Percentiles rank a stretch among this genome's conserved stretches.
phyloP scores from a whole-genome alignment of 2,113 vertebrate genomes.

The Malurus cyaneus region DNA sequence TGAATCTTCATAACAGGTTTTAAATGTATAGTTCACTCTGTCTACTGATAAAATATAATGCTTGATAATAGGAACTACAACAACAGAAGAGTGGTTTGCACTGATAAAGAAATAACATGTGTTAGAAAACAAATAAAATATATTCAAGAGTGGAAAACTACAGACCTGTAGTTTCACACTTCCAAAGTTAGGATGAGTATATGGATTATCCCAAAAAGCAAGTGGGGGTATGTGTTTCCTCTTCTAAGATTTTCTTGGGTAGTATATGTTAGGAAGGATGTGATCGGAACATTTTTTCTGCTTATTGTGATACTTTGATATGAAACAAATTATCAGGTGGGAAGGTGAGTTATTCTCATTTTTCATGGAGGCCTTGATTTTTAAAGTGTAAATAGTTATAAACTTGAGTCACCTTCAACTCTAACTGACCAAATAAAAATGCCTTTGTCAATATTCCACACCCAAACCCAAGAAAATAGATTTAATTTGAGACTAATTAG shows the following conservation, averaged over 20 bases:
- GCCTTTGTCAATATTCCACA: neutral
- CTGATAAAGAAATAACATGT: neutral
- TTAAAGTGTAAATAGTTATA: neutral
- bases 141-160: neutral
- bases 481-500: neutral
- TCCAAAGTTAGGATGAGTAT: neutral
- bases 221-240: rapidly evolving
- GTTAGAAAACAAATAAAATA: neutral
- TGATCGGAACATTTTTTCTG: neutral
- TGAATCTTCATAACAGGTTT: neutral
- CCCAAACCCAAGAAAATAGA: neutral
- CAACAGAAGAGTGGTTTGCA: neutral
- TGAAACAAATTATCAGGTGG: neutral
- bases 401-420: neutral
- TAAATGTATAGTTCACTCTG: neutral
- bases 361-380: neutral
- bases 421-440: neutral
- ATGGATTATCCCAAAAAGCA: neutral
- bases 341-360: neutral
- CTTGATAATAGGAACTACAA: neutral
- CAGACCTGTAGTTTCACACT: neutral
- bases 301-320: neutral
- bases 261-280: neutral
- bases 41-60: neutral
- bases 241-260: neutral